phyloP scores from a whole-genome alignment of 2,888 invertebrate genomes.

The Cerastoderma edule region DNA sequence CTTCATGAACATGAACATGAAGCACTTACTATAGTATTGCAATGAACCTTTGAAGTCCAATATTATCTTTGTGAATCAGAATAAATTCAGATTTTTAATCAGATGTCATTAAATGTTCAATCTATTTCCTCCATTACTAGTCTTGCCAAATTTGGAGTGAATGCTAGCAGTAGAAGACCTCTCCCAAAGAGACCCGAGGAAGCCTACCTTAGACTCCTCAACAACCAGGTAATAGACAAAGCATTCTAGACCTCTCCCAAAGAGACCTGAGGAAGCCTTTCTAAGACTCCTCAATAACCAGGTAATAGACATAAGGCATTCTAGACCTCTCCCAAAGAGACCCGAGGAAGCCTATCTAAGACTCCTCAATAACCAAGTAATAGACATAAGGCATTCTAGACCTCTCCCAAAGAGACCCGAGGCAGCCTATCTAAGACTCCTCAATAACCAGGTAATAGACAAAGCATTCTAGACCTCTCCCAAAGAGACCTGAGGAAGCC shows the following conservation, averaged over 20 bases:
- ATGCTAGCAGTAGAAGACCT: constrained; percentile 1
- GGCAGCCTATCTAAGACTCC: background rate
- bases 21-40: no score
- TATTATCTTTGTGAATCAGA: no score
- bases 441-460: background rate
- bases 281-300: background rate
- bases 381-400: background rate
- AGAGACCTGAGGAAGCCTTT: background rate
- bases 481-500: no score
- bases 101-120: background rate
- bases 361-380: constrained; percentile 61
- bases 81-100: background rate
- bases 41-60: no score
- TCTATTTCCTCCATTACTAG: background rate
- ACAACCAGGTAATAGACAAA: constrained; percentile 54
- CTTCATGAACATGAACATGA: no score
- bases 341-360: constrained; percentile 67
- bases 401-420: background rate
- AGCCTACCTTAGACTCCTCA: constrained; percentile 63
- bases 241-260: background rate
- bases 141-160: background rate
- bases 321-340: constrained; percentile 61
- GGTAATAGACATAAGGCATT: background rate
- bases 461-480: background rate
- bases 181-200: constrained; percentile 65